These are phyloP conservation scores for Cyanistes caeruleus DNA, from an alignment of 2,113 vertebrate genomes.

Conservation along the genomic window DNA sequence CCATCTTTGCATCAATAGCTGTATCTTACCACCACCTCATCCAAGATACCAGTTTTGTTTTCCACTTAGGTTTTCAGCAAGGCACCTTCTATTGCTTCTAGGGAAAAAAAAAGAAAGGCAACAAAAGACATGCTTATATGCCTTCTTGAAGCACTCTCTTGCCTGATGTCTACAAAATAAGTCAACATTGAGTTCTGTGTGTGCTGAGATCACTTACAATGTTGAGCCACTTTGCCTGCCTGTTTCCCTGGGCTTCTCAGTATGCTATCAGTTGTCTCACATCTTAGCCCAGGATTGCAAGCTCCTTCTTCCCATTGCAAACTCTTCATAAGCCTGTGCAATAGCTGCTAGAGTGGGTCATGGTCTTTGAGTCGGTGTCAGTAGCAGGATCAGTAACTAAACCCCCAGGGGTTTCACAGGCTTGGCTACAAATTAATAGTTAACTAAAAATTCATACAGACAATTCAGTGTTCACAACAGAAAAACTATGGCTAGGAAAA, in stretches of 20 bases:
- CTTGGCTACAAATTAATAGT: neutral
- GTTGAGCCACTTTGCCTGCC: neutral
- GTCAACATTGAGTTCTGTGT: neutral
- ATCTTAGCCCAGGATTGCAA: neutral
- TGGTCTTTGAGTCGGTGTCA: neutral
- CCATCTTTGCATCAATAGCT: neutral
- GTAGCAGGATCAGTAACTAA: neutral
- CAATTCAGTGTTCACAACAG: neutral
- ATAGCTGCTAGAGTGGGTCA: neutral
- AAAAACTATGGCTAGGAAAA: neutral
- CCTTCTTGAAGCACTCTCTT: neutral
- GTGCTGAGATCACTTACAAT: neutral
- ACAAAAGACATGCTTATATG: neutral
- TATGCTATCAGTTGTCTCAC: neutral
- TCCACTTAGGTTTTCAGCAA: neutral
- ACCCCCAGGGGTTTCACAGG: neutral
- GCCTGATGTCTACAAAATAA: neutral
- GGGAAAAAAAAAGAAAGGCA: neutral
- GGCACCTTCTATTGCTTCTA: neutral
- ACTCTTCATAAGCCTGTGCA: neutral
- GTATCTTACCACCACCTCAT: neutral
- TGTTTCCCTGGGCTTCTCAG: neutral
- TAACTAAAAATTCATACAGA: neutral
- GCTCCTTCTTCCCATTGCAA: neutral
- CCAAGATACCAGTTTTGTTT: neutral